Evolutionary conservation across 2,113 vertebrate genomes (phyloP).

Genomic region (Clarias magur): DNA sequence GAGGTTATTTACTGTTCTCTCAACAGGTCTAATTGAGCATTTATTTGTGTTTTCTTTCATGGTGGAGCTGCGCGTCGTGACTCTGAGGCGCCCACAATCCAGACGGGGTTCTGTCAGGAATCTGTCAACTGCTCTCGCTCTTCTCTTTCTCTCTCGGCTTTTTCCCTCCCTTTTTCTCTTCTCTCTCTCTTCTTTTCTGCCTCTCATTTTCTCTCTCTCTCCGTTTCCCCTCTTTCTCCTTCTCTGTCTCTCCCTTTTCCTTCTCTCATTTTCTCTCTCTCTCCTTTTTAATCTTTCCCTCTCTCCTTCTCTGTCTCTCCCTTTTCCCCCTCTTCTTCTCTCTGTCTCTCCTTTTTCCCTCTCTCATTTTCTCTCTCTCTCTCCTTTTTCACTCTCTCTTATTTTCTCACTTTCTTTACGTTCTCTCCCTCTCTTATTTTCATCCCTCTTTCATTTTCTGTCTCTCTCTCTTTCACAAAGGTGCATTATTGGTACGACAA

Average conservation of each 20-base stretch:
- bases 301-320: not conserved
- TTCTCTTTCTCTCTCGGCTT: not conserved
- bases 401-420: not conserved
- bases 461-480: not conserved
- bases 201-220: not conserved
- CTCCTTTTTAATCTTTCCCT: not conserved
- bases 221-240: not conserved
- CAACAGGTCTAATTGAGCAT: not conserved
- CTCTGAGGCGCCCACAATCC: conserved; percentile 24
- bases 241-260: not conserved
- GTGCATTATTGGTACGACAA: too few species aligned
- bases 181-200: not conserved
- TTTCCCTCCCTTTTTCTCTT: not conserved
- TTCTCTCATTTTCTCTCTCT: not conserved
- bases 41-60: conserved; percentile 18
- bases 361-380: not conserved
- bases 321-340: not conserved
- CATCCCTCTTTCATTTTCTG: not conserved
- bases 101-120: not conserved
- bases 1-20: conserved; percentile 16
- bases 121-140: not conserved
- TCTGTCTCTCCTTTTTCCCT: not conserved
- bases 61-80: conserved; percentile 41
- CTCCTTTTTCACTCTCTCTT: not conserved
- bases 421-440: too few species aligned